Evolutionary conservation across 2,797 vertebrate species (phyloP).

Genomic region (Gastrophryne carolinensis): DNA sequence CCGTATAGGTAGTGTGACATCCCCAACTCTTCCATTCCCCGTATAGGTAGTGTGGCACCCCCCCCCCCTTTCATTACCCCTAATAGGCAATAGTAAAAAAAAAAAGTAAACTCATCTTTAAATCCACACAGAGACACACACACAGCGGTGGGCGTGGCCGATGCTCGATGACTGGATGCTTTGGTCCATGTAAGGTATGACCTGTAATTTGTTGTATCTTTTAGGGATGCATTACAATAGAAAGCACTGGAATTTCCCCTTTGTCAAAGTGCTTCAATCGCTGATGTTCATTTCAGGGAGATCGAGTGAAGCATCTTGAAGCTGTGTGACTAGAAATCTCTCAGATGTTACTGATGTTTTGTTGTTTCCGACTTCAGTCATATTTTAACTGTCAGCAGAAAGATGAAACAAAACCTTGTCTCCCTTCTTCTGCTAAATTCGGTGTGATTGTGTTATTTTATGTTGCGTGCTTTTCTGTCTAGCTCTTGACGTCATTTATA

Average conservation of each 20-base stretch:
- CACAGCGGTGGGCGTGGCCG: no score
- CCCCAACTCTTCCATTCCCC: no score
- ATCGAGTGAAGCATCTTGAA: neutral
- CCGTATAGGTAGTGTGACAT: no score
- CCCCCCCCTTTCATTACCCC: no score
- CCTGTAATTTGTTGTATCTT: no score
- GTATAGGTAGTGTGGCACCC: no score
- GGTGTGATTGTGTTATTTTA: conserved; percentile 32
- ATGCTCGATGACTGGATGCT: no score
- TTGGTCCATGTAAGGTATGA: no score
- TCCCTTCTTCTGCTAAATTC: conserved; percentile 35
- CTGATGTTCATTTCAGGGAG: neutral
- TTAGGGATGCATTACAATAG: no score
- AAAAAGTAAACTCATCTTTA: no score
- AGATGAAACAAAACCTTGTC: conserved; percentile 38
- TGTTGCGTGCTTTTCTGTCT: conserved; percentile 24
- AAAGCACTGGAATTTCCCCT: neutral
- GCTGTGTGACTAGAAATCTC: neutral
- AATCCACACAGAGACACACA: no score
- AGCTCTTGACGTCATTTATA: conserved; percentile 17
- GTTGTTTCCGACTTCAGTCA: conserved; percentile 40
- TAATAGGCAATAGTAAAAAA: no score
- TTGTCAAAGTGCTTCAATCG: neutral
- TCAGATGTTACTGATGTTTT: conserved; percentile 47
- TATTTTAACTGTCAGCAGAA: conserved; percentile 34